Base-by-base conservation (phyloP, 2,797 vertebrate genomes). In the Esox masquinongy region DNA sequence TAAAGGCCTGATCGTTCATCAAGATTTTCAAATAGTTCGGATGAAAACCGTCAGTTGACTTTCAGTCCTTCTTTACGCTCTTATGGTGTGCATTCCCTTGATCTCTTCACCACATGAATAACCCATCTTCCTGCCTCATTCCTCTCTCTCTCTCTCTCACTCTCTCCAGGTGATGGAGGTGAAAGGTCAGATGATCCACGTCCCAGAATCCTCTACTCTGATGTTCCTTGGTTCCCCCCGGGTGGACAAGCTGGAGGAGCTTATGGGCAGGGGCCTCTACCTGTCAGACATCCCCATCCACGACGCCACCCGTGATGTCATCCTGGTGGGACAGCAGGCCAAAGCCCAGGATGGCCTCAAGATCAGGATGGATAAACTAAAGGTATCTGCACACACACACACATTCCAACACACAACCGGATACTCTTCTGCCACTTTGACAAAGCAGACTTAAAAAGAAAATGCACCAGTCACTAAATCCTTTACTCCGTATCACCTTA, bases 121-220 rank as follows among this genome's bases (percentile, higher is more conserved):
- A 24, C 19, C 53, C 11, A 22, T 61, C 22, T 12, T 1, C 56
- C n/a, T 59, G 56, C n/a, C 53, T 59, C n/a, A 6, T 19, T 2
- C 50, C 4, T 51, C 16, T 72, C n/a, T 24, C 70, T 70, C 59
- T 71, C 36, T 34, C 17, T 29, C 47, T 29, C 36, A n/a, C 16
- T 24, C 15, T 22, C 56, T 16, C n/a, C 89, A 99, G 98, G 97
- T 98, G 74, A 99, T 99, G 97, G 97, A 99, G 88, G 86, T 99
- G 79, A 99, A 99, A 88, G 98, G 98, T 80, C 98, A 99, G 92
- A 99, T 99, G 98, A 97, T 99, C 85, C 96, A 98, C 0, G 95
- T 99, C 43, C 96, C 96, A 0, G 98, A 99, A 88, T 99, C 97
- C 8, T 95, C 94, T 88, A 96, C 96, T 0, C 88, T 99, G 86